Base-by-base conservation (phyloP, 2,113 vertebrate species). In the Shinisaurus crocodilurus region DNA sequence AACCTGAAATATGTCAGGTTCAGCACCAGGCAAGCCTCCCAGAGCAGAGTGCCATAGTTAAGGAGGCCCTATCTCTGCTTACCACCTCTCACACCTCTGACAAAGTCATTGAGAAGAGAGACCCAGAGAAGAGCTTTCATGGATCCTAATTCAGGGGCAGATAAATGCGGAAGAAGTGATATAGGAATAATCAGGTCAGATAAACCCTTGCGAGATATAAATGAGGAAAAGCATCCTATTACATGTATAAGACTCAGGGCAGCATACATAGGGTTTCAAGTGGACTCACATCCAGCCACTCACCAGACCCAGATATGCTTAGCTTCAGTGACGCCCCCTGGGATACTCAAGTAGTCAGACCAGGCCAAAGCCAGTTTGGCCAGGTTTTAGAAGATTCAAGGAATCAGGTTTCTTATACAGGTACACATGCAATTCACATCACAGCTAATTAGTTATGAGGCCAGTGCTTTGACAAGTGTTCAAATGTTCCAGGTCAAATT, bases 401-500 rank as follows among this genome's bases (percentile, higher is more conserved):
- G 43, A 69, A 65, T 88, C 87, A 18, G 63, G 18, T 80, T 69
- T 69, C 91, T 72, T 54, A 48, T 45, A 60, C 76, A 82, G n/a
- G 50, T 63, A 87, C 90, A 69, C 2, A 69, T 48, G 34, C 34
- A 40, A 54, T 90, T 92, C 48, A 34, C 34, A 45, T 15, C 45
- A 70, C 60, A 77, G 81, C 77, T 91, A 88, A 94, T 79, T 90
- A 72, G 82, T 86, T 82, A 81, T 69, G 79, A 92, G 5, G 82
- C 0, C 89, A 88, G 18, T 95, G 88, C 85, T 95, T 91, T 94
- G 90, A 93, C 82, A 94, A 95, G 91, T 1, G 86, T 89, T 94
- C 94, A 92, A 72, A 82, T 81, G 82, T 43, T 72, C 0, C 0
- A 69, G n/a, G 3, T 57, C 7, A 18, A 86, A 85, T 89, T 91